Evolutionary conservation across 2,113 vertebrate species (phyloP).

Genomic region (Saguinus midas): DNA sequence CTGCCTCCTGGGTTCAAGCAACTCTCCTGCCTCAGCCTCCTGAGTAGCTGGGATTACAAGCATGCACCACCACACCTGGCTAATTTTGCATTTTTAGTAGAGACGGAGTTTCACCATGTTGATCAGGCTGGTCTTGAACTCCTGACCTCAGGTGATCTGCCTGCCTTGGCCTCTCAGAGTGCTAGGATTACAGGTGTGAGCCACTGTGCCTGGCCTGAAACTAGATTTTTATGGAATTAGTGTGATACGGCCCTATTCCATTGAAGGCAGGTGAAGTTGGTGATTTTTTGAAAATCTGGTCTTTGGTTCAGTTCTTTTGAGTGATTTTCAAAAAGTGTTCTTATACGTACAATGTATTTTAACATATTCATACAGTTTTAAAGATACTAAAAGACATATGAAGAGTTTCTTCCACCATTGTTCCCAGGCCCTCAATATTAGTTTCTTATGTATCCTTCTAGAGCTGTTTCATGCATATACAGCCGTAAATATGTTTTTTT

Average conservation of each 20-base stretch:
- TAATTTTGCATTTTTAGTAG: no score
- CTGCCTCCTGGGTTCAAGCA: no score
- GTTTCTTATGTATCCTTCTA: not conserved
- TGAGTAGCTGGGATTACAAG: no score
- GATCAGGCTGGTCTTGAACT: no score
- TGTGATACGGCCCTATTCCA: not conserved
- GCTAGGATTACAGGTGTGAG: no score
- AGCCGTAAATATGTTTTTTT: not conserved
- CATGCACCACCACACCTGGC: no score
- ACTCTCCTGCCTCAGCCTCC: no score
- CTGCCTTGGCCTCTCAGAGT: no score
- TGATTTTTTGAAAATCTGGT: not conserved
- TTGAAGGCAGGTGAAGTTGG: not conserved
- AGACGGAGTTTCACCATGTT: no score
- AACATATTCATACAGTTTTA: not conserved
- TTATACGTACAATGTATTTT: not conserved
- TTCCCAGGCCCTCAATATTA: not conserved
- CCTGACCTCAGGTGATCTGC: no score
- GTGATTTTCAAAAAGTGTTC: not conserved
- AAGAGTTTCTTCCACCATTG: not conserved
- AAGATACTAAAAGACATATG: not conserved
- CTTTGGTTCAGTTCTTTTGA: not conserved
- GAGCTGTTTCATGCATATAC: not conserved
- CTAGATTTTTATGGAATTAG: not conserved
- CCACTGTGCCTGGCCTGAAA: no score